These are phyloP conservation scores for Uropetala carovei DNA, from an alignment of 2,888 invertebrate species.

Conservation along the genomic window DNA sequence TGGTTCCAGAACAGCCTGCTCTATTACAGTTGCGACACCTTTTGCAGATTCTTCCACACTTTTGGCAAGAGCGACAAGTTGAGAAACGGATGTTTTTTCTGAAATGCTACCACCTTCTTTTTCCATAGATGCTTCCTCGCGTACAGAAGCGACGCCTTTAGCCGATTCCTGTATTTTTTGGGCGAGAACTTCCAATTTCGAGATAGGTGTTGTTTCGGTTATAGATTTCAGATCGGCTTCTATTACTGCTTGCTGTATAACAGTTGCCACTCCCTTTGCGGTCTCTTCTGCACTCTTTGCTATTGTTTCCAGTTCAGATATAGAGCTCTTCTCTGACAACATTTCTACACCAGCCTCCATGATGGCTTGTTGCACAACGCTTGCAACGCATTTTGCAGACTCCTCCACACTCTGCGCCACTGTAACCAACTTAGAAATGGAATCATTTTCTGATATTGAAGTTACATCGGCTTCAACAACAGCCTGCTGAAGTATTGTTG, in stretches of 20 bases:
- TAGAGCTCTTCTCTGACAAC: slow-evolving; percentile 73
- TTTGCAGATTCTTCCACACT: slow-evolving; percentile 61
- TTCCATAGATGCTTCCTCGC: slow-evolving; percentile 66
- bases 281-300: slow-evolving; percentile 72
- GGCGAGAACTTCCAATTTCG: slow-evolving; percentile 72
- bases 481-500: slow-evolving; percentile 71
- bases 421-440: slow-evolving; percentile 72
- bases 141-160: slow-evolving; percentile 67
- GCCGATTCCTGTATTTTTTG: slow-evolving; percentile 69
- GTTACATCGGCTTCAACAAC: slow-evolving; percentile 69
- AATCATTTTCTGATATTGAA: slow-evolving; percentile 70
- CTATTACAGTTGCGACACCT: slow-evolving; percentile 56
- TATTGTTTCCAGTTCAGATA: slow-evolving; percentile 33
- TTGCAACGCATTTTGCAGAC: slow-evolving; percentile 73
- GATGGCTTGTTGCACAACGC: slow-evolving; percentile 74
- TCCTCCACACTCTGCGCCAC: slow-evolving; percentile 77
- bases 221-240: slow-evolving; percentile 71
- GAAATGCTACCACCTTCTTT: slow-evolving; percentile 64
- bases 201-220: slow-evolving; percentile 71
- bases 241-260: slow-evolving; percentile 71
- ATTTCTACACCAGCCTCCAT: slow-evolving; percentile 73
- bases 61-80: slow-evolving; percentile 66
- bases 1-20: slow-evolving; percentile 68
- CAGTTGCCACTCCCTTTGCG: slow-evolving; percentile 70
- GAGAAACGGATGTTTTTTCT: slow-evolving; percentile 68